Conservation (phyloP, 2,797 vertebrate species). For the Microctenopoma steveboyesi region DNA sequence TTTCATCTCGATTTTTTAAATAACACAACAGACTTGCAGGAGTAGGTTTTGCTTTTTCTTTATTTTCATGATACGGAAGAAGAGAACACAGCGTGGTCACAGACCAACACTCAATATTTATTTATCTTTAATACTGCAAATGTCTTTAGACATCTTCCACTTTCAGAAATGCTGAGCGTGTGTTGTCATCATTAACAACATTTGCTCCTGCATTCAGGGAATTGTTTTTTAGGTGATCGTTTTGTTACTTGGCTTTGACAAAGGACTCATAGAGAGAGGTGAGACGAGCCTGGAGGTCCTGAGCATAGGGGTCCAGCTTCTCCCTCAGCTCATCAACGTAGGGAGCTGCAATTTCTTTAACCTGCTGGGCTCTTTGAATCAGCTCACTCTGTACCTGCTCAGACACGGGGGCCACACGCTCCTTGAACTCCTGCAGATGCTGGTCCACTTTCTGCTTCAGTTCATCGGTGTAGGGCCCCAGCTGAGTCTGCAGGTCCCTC, state of each 20-base stretch:
- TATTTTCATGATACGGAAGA: slow-evolving; percentile 61
- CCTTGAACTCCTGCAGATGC: slow-evolving; percentile 79
- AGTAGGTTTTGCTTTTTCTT: slow-evolving; percentile 51
- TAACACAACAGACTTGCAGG: slow-evolving; percentile 8
- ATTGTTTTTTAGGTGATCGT: slow-evolving; percentile 17
- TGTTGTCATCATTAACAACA: slow-evolving; percentile 13
- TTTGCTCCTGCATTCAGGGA: background rate
- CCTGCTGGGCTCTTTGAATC: slow-evolving; percentile 67
- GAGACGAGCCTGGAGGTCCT: slow-evolving; percentile 77
- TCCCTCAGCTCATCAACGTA: slow-evolving; percentile 79
- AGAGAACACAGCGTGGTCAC: slow-evolving; percentile 38
- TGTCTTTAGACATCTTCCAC: slow-evolving; percentile 12
- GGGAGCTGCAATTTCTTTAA: slow-evolving; percentile 77
- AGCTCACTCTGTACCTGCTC: slow-evolving; percentile 72
- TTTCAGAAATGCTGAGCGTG: slow-evolving; percentile 10
- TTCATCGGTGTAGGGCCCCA: slow-evolving; percentile 78
- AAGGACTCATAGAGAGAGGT: slow-evolving; percentile 73
- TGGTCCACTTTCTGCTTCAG: slow-evolving; percentile 79
- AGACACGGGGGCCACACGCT: slow-evolving; percentile 68
- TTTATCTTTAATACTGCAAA: slow-evolving; percentile 32
- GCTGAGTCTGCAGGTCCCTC: slow-evolving; percentile 76
- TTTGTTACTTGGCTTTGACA: slow-evolving; percentile 46
- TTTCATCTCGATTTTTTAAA: background rate
- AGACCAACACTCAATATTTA: slow-evolving; percentile 40
- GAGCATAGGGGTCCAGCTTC: slow-evolving; percentile 76